phyloP scores from a whole-genome alignment of 23 tunicate genomes.

The Styela clava region DNA sequence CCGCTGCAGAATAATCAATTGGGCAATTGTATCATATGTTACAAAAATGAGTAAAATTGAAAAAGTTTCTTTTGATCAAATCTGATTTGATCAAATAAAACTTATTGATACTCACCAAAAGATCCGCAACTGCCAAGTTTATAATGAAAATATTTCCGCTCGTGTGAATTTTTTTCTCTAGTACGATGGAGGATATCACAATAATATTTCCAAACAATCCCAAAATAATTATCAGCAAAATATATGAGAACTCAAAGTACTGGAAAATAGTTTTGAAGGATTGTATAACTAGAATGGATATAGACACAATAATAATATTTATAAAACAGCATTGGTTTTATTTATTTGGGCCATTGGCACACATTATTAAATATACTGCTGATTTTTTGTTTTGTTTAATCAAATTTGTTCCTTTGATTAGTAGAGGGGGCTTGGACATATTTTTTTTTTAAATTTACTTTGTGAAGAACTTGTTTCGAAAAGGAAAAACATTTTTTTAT shows the following conservation, averaged over 20 bases:
- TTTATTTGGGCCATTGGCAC: too few relatives aligned
- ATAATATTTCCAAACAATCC: constrained; percentile 60
- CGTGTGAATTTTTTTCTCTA: constrained; percentile 36
- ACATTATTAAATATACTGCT: too few relatives aligned
- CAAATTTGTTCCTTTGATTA: too few relatives aligned
- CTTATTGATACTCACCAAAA: constrained; percentile 56
- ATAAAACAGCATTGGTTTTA: too few relatives aligned
- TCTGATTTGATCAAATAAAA: background rate
- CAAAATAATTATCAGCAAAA: constrained; percentile 20
- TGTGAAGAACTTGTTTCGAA: too few relatives aligned
- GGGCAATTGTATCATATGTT: background rate
- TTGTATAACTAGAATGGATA: too few relatives aligned
- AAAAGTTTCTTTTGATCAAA: background rate
- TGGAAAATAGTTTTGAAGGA: background rate
- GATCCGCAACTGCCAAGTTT: constrained; percentile 64
- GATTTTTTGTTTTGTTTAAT: too few relatives aligned
- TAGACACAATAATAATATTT: too few relatives aligned
- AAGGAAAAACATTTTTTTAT: too few relatives aligned
- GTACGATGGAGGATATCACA: constrained; percentile 51
- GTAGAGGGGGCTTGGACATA: too few relatives aligned
- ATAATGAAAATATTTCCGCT: constrained; percentile 64
- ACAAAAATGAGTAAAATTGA: background rate
- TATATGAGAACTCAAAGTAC: constrained; percentile 36
- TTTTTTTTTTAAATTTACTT: too few relatives aligned
- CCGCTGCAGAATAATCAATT: too few relatives aligned